phyloP scores from a whole-genome alignment of 2,888 invertebrate genomes.

The Serripes groenlandicus region DNA sequence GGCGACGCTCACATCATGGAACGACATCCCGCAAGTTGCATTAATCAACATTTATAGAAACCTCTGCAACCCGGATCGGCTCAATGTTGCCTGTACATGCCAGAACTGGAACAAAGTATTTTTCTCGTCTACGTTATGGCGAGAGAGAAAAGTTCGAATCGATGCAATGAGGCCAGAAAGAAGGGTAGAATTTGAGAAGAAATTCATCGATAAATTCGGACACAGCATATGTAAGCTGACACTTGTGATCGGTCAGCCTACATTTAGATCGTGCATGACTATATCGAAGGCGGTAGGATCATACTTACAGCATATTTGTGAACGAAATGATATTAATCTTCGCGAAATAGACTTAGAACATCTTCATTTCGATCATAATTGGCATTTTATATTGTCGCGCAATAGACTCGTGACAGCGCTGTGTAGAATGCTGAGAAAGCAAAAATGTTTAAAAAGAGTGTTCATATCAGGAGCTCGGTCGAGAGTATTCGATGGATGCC shows the following conservation, averaged over 20 bases:
- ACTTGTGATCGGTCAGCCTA: slow-evolving; percentile 60
- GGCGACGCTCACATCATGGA: slow-evolving; percentile 57
- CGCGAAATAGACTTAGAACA: slow-evolving; percentile 61
- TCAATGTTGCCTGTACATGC: slow-evolving; percentile 70
- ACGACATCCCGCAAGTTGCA: slow-evolving; percentile 69
- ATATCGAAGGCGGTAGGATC: slow-evolving; percentile 64
- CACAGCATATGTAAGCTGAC: slow-evolving; percentile 60
- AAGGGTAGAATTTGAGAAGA: slow-evolving; percentile 58
- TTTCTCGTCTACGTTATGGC: slow-evolving; percentile 72
- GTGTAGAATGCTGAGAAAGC: slow-evolving; percentile 67
- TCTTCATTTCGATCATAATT: slow-evolving; percentile 66
- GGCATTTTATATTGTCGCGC: slow-evolving; percentile 69
- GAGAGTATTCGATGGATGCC: slow-evolving; percentile 67
- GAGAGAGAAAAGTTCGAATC: slow-evolving; percentile 63
- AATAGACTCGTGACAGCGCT: slow-evolving; percentile 62
- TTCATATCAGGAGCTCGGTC: slow-evolving; percentile 63
- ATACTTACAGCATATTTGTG: slow-evolving; percentile 44
- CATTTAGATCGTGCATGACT: slow-evolving; percentile 62
- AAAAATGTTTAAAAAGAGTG: slow-evolving; percentile 56
- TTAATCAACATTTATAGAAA: slow-evolving; percentile 70
- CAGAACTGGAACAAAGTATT: slow-evolving; percentile 74
- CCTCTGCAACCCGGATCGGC: slow-evolving; percentile 67
- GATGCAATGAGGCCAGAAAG: slow-evolving; percentile 40
- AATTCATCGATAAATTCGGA: slow-evolving; percentile 65
- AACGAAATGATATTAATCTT: slow-evolving; percentile 57